phyloP scores from a whole-genome alignment of 2,797 vertebrate species.

The Monodelphis domestica region DNA sequence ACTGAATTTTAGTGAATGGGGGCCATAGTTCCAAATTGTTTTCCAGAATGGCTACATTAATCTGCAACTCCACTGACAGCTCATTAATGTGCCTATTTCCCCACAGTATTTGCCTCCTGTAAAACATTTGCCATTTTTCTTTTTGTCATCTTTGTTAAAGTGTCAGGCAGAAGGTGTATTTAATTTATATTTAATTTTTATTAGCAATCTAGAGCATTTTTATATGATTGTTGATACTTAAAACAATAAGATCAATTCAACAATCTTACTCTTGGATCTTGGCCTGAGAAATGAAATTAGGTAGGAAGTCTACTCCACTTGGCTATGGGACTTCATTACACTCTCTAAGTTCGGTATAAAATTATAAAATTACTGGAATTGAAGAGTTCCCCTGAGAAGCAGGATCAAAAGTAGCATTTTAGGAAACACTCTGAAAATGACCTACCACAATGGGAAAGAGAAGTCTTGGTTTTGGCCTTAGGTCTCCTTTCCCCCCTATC shows the following conservation, averaged over 20 bases:
- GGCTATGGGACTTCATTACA: too few relatives aligned
- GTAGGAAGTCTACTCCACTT: too few relatives aligned
- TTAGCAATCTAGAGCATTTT: neutral
- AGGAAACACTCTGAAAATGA: too few relatives aligned
- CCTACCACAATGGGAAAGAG: too few relatives aligned
- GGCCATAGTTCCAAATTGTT: neutral
- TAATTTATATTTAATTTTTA: neutral
- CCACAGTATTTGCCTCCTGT: neutral
- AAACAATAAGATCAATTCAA: neutral
- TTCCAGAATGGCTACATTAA: neutral
- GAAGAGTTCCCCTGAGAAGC: too few relatives aligned
- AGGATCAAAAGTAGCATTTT: too few relatives aligned
- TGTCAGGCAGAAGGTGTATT: neutral
- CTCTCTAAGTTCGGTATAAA: too few relatives aligned
- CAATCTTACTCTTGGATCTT: neutral
- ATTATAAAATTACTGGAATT: too few relatives aligned
- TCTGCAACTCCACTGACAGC: neutral
- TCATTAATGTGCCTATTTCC: neutral
- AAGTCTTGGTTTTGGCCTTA: too few relatives aligned
- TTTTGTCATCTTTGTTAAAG: neutral
- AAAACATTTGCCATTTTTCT: neutral
- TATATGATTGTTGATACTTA: neutral
- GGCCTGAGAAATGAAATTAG: too few relatives aligned
- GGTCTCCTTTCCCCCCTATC: too few relatives aligned
- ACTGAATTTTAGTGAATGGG: neutral